Percentiles rank a stretch among this genome's conserved stretches.
Evolutionary conservation across 2,797 vertebrate genomes (phyloP).

Genomic region (Pampus argenteus): DNA sequence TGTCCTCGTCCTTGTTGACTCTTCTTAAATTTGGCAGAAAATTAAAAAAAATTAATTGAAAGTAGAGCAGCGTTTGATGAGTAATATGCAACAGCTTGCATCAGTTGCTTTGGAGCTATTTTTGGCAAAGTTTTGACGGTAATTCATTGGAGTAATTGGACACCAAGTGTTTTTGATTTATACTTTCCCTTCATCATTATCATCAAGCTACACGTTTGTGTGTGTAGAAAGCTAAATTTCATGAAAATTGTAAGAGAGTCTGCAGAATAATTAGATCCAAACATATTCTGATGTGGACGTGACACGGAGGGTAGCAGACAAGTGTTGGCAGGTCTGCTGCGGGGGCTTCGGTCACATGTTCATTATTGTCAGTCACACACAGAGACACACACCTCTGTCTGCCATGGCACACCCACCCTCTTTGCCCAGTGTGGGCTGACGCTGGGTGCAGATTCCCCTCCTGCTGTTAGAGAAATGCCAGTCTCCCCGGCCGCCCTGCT

Average conservation of each 20-base stretch:
- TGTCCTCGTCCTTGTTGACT: conserved; percentile 43
- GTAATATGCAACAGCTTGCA: conserved; percentile 9
- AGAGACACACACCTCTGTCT: conserved; percentile 31
- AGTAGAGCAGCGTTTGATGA: conserved; percentile 33
- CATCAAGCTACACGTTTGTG: not conserved
- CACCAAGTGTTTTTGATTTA: conserved; percentile 43
- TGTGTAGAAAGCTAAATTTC: conserved; percentile 14
- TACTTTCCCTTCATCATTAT: conserved; percentile 21
- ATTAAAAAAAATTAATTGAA: conserved; percentile 26
- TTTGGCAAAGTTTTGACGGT: conserved; percentile 7
- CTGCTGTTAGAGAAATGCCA: conserved; percentile 83
- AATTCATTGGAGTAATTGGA: conserved; percentile 24
- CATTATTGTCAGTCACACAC: conserved; percentile 44
- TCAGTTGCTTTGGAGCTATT: conserved; percentile 24
- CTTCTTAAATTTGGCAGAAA: conserved; percentile 42
- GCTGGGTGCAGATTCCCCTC: conserved; percentile 71
- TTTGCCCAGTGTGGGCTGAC: conserved; percentile 67
- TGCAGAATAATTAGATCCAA: conserved; percentile 20
- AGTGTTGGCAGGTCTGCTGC: conserved; percentile 24
- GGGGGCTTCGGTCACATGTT: conserved; percentile 55
- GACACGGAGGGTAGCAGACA: conserved; percentile 18
- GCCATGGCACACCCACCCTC: conserved; percentile 51
- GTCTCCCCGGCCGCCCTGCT: conserved; percentile 71
- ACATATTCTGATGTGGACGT: conserved; percentile 3
- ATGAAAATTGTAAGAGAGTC: conserved; percentile 3